Evolutionary conservation across 2,888 invertebrate species (phyloP).

Genomic region (Cosmorhoe ocellata): DNA sequence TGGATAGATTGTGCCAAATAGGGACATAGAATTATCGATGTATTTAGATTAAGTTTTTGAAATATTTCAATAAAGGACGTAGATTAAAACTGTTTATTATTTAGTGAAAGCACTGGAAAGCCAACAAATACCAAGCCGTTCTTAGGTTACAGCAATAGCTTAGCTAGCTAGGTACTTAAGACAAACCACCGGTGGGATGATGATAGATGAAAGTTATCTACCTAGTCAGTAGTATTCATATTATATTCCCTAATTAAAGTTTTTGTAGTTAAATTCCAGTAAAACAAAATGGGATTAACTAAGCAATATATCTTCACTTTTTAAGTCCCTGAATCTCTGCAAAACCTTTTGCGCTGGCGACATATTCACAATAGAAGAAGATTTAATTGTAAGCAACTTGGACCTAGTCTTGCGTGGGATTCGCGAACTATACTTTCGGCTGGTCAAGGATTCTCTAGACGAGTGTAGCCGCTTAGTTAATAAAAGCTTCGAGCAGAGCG

Average conservation of each 20-base stretch:
- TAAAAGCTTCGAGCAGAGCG: slow-evolving; percentile 56
- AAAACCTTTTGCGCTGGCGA: slow-evolving; percentile 61
- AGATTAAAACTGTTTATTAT: slow-evolving; percentile 11
- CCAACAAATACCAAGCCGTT: not conserved
- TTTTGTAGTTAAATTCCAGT: too few relatives aligned
- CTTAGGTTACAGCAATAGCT: too few relatives aligned
- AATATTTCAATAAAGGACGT: slow-evolving; percentile 11
- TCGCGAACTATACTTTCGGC: slow-evolving; percentile 32
- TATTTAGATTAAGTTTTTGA: slow-evolving; percentile 10
- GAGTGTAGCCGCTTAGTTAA: slow-evolving; percentile 44
- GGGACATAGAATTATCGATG: slow-evolving; percentile 2
- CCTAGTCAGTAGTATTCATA: too few relatives aligned
- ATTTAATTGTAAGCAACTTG: slow-evolving; percentile 49
- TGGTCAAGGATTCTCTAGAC: slow-evolving; percentile 39
- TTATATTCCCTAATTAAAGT: too few relatives aligned
- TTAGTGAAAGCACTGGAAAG: too few relatives aligned
- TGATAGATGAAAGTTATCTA: too few relatives aligned
- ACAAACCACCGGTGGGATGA: too few relatives aligned
- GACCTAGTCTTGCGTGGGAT: slow-evolving; percentile 29
- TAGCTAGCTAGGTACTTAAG: too few relatives aligned
- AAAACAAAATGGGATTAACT: too few relatives aligned
- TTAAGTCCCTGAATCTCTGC: slow-evolving; percentile 58
- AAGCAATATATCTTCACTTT: slow-evolving; percentile 42
- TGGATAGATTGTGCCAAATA: slow-evolving; percentile 21
- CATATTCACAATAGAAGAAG: slow-evolving; percentile 44